Percentiles rank a stretch among this genome's conserved stretches.
phyloP scores from a whole-genome alignment of 2,888 invertebrate genomes.

The Disparrhopalites patrizii region DNA sequence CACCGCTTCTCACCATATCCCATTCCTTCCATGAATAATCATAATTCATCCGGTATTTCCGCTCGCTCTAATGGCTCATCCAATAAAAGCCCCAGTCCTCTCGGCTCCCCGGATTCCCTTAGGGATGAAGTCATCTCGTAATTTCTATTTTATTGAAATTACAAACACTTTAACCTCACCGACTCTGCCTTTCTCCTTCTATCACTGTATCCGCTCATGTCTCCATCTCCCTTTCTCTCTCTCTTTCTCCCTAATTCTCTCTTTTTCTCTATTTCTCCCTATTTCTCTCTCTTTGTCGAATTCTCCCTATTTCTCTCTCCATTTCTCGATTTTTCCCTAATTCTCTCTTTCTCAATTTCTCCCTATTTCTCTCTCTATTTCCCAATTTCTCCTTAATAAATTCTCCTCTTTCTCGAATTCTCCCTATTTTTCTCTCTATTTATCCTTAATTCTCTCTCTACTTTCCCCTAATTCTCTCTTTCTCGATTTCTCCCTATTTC shows the following conservation, averaged over 20 bases:
- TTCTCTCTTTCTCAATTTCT: too few species aligned
- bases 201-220: background rate
- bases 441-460: too few species aligned
- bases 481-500: too few species aligned
- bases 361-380: too few species aligned
- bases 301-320: too few species aligned
- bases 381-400: too few species aligned
- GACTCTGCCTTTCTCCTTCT: conserved; percentile 5
- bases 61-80: conserved; percentile 29
- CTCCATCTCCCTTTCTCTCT: background rate
- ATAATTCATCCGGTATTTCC: conserved; percentile 23
- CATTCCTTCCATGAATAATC: conserved; percentile 42
- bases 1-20: conserved; percentile 55
- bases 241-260: background rate
- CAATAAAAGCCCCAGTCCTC: conserved; percentile 46
- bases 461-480: too few species aligned
- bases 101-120: conserved; percentile 47
- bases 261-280: background rate
- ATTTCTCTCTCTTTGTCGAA: too few species aligned
- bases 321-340: too few species aligned
- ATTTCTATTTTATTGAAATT: conserved; percentile 26
- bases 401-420: too few species aligned
- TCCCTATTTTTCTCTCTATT: too few species aligned
- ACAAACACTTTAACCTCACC: conserved; percentile 27
- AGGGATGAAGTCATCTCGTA: conserved; percentile 47